These are phyloP conservation scores for Microtus oregoni DNA, from an alignment of 2,113 vertebrate genomes.

Conservation along the genomic window DNA sequence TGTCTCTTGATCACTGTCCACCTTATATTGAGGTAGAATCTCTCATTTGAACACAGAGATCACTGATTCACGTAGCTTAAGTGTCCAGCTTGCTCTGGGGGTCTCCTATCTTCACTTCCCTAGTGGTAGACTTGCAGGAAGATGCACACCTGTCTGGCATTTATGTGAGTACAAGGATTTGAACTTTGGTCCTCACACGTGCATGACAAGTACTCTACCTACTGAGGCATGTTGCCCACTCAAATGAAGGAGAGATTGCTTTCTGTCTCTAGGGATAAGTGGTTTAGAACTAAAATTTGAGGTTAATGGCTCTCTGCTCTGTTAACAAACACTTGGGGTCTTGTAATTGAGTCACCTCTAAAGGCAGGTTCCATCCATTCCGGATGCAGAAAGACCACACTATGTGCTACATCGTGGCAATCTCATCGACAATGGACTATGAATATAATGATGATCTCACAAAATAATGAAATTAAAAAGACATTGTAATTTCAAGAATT, in stretches of 20 bases:
- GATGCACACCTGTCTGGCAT: fast-evolving
- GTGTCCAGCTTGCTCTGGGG: too few species aligned
- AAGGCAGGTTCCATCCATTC: background rate
- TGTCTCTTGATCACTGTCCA: background rate
- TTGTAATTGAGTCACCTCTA: background rate
- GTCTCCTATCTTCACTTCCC: background rate
- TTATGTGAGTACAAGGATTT: too few species aligned
- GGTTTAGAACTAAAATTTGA: background rate
- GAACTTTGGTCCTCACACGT: background rate
- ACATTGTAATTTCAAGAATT: background rate
- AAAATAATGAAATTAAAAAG: background rate
- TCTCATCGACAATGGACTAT: background rate
- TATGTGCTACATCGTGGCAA: background rate
- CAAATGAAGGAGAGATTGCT: background rate
- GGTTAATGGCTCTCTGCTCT: background rate
- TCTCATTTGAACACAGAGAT: background rate
- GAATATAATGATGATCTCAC: background rate
- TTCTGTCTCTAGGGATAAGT: background rate
- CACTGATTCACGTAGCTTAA: background rate
- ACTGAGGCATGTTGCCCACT: background rate
- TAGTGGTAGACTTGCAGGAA: background rate
- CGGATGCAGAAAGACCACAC: background rate
- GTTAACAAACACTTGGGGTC: background rate
- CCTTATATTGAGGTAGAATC: too few species aligned
- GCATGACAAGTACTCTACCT: background rate